Conservation (phyloP, 2,113 vertebrate genomes). For the Spea bombifrons region DNA sequence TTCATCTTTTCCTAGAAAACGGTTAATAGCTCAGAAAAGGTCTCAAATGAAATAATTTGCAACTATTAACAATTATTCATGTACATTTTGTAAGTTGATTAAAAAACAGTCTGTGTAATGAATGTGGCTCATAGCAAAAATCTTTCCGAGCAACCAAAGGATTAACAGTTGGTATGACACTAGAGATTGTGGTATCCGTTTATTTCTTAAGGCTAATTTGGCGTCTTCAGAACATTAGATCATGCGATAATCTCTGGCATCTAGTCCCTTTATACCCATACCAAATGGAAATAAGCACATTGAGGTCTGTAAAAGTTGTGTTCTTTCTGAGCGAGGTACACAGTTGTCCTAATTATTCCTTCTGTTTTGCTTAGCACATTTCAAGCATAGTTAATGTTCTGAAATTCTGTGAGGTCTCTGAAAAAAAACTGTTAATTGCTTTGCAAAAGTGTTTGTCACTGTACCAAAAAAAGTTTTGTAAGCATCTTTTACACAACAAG, state of each 20-base stretch:
- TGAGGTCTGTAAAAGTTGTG: slow-evolving; percentile 49
- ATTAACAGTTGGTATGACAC: slow-evolving; percentile 53
- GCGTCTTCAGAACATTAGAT: slow-evolving; percentile 50
- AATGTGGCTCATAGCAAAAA: slow-evolving; percentile 55
- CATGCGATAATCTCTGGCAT: slow-evolving; percentile 55
- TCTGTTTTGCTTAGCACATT: slow-evolving; percentile 48
- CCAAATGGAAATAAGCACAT: slow-evolving; percentile 43
- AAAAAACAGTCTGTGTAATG: slow-evolving; percentile 56
- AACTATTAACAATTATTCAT: slow-evolving; percentile 56
- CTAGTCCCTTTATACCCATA: slow-evolving; percentile 47
- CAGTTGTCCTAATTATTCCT: slow-evolving; percentile 49
- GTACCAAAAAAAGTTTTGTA: slow-evolving; percentile 1
- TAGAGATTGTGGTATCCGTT: slow-evolving; percentile 53
- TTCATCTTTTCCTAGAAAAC: slow-evolving; percentile 47
- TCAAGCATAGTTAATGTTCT: slow-evolving; percentile 28
- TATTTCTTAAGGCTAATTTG: slow-evolving; percentile 62
- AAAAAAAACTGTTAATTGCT: slow-evolving; percentile 47
- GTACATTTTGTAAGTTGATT: slow-evolving; percentile 54
- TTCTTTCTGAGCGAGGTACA: slow-evolving; percentile 48
- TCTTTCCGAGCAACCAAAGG: slow-evolving; percentile 57
- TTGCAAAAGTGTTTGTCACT: slow-evolving; percentile 27
- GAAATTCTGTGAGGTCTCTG: slow-evolving; percentile 43
- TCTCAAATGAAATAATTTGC: slow-evolving; percentile 48
- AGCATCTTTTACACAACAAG: neutral
- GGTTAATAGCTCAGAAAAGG: slow-evolving; percentile 28